These are phyloP conservation scores for Bombylius major DNA, from an alignment of 2,888 invertebrate genomes.

Conservation along the genomic window DNA sequence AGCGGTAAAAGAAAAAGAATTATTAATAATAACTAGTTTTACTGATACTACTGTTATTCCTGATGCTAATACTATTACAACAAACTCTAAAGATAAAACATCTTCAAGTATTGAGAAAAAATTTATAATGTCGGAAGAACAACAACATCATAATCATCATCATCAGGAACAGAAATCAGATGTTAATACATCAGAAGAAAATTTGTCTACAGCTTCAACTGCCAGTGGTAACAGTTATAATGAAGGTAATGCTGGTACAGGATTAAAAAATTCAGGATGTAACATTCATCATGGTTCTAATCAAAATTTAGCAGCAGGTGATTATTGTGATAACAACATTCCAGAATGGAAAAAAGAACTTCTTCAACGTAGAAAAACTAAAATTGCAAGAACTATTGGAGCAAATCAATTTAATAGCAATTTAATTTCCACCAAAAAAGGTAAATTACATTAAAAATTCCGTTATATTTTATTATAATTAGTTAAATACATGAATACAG, in stretches of 20 bases:
- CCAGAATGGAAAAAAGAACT: conserved; percentile 79
- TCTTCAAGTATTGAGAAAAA: neutral
- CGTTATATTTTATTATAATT: neutral
- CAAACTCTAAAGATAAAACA: neutral
- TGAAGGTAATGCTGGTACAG: neutral
- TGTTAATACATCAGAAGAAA: neutral
- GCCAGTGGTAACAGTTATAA: too few relatives aligned
- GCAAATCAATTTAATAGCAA: conserved; percentile 7
- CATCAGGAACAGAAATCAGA: neutral
- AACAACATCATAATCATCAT: too few relatives aligned
- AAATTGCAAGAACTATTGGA: conserved; percentile 30
- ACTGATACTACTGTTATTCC: too few relatives aligned
- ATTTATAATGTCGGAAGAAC: neutral
- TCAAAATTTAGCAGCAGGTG: neutral
- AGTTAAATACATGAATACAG: too few relatives aligned
- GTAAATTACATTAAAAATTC: neutral
- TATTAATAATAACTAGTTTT: neutral
- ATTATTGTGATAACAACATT: conserved; percentile 26
- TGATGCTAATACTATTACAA: neutral
- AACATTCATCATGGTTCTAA: neutral
- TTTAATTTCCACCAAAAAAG: neutral
- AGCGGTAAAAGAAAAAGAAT: neutral
- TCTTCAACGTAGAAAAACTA: conserved; percentile 50
- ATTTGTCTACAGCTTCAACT: neutral
- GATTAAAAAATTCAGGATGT: neutral